Evolutionary conservation across 2,888 invertebrate genomes (phyloP).

Genomic region (Euplagia quadripunctaria): DNA sequence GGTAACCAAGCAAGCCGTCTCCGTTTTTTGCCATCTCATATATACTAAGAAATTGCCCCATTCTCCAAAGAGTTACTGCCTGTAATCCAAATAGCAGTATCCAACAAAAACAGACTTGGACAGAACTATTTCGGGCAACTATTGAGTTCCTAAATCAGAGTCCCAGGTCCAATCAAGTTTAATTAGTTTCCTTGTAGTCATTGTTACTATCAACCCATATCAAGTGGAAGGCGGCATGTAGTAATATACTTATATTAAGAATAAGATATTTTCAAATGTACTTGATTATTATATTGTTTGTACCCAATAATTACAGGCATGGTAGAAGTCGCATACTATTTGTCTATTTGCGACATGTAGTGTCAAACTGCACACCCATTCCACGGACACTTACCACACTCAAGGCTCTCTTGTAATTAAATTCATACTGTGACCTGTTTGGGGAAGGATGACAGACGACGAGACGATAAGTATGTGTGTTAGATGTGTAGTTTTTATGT

Average conservation of each 20-base stretch:
- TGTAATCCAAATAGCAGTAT: neutral
- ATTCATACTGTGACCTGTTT: too few species aligned
- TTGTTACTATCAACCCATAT: neutral
- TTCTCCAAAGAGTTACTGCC: neutral
- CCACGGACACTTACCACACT: too few species aligned
- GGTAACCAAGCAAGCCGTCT: neutral
- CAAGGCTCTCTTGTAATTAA: too few species aligned
- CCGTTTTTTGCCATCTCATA: neutral
- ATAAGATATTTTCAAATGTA: neutral
- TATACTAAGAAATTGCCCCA: neutral
- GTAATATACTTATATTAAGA: neutral
- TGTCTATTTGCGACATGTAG: too few species aligned
- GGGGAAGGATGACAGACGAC: too few species aligned
- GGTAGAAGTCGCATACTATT: too few species aligned
- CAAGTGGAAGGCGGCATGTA: neutral
- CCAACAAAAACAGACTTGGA: neutral
- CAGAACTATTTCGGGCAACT: slow-evolving; percentile 3
- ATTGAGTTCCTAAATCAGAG: slow-evolving; percentile 9
- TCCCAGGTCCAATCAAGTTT: slow-evolving; percentile 3
- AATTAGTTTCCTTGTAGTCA: slow-evolving; percentile 10
- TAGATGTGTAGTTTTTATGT: too few species aligned
- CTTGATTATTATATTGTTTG: neutral
- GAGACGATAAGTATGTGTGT: too few species aligned
- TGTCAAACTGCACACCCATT: too few species aligned
- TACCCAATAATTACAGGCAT: too few species aligned